phyloP scores from a whole-genome alignment of 2,888 invertebrate species.

The Hoplodrina blanda region DNA sequence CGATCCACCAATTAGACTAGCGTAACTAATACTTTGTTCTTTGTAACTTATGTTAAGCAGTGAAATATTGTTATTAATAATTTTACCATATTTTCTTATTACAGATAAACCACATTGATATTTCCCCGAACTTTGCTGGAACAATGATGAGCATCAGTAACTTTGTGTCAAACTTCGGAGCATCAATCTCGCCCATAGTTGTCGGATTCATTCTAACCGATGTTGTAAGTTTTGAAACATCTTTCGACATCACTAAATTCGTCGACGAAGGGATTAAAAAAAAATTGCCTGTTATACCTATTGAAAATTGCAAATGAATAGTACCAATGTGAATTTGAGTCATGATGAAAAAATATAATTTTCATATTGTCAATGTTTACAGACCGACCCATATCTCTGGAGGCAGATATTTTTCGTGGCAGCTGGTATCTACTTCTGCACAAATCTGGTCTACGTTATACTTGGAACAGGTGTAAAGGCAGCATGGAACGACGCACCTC shows the following conservation, averaged over 20 bases:
- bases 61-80: no score
- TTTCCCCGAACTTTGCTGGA: constrained; percentile 95
- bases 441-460: constrained; percentile 92
- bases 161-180: constrained; percentile 93
- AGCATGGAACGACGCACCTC: constrained; percentile 92
- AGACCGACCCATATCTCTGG: constrained; percentile 93
- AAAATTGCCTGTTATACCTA: no score
- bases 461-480: constrained; percentile 93
- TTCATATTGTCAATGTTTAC: constrained; percentile 63
- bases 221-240: constrained; percentile 88
- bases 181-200: constrained; percentile 93
- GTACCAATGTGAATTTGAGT: no score
- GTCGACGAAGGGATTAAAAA: no score
- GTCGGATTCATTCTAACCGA: constrained; percentile 93
- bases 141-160: constrained; percentile 96
- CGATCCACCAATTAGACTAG: no score
- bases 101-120: constrained; percentile 94
- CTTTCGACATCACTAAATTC: no score
- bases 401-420: constrained; percentile 93
- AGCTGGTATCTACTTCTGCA: constrained; percentile 92
- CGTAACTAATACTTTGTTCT: not conserved
- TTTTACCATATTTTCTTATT: constrained; percentile 2
- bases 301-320: no score
- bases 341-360: not conserved
- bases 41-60: not conserved